A percentile compares a stretch with the other conserved stretches of the same genome.
Evolutionary conservation across 2,888 invertebrate genomes (phyloP).

Genomic region (Microctonus aethiopoides): DNA sequence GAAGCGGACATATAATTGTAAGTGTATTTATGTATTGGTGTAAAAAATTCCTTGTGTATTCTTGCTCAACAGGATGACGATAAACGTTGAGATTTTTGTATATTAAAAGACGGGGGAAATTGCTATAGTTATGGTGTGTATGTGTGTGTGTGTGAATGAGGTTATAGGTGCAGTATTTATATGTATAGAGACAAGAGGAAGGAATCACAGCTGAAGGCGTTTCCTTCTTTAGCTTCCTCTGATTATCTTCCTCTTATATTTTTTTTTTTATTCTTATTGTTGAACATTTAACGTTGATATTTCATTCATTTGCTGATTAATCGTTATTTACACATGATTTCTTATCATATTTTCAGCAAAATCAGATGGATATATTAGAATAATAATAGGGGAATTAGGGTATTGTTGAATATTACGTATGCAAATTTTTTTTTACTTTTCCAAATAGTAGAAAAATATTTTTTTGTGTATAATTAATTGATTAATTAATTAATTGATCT

Average conservation of each 20-base stretch:
- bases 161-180: no score
- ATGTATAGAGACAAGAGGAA: conserved; percentile 39
- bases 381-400: no score
- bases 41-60: conserved; percentile 39
- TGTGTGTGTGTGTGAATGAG: no score
- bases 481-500: no score
- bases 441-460: no score
- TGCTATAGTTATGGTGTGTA: background rate
- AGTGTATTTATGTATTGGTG: conserved; percentile 38
- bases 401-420: no score
- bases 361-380: no score
- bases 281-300: background rate
- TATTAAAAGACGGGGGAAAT: background rate
- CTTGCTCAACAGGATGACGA: conserved; percentile 47
- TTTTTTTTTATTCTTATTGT: background rate
- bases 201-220: conserved; percentile 54
- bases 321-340: background rate
- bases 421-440: no score
- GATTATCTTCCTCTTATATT: conserved; percentile 6
- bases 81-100: conserved; percentile 46
- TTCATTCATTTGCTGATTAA: background rate
- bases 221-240: conserved; percentile 35
- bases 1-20: conserved; percentile 36
- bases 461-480: no score
- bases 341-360: no score